phyloP scores from a whole-genome alignment of 2,888 invertebrate species.

The Aspidiotus destructor region DNA sequence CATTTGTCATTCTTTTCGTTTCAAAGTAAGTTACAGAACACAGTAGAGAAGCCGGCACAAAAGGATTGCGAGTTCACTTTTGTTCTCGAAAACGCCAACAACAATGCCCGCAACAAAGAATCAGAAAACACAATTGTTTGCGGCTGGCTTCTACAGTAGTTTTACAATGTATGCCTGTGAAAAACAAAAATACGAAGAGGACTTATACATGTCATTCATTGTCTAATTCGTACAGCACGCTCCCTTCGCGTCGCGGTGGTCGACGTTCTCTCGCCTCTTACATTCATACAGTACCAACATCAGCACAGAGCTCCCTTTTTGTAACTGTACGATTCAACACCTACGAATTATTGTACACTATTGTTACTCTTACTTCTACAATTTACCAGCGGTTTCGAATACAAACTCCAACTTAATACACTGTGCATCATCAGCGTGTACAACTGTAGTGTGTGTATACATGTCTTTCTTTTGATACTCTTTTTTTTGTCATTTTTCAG shows the following conservation, averaged over 20 bases:
- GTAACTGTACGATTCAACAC: constrained; percentile 14
- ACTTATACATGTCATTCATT: constrained; percentile 26
- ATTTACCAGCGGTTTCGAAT: too few species aligned
- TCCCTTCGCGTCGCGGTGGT: neutral
- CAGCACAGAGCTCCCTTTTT: neutral
- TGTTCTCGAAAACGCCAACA: constrained; percentile 25
- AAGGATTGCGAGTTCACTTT: constrained; percentile 15
- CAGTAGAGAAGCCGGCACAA: constrained; percentile 1
- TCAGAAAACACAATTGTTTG: constrained; percentile 23
- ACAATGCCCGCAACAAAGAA: constrained; percentile 24
- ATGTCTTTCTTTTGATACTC: too few species aligned
- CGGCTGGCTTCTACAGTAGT: constrained; percentile 22
- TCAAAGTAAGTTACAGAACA: neutral
- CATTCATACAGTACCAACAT: neutral
- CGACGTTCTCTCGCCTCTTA: neutral
- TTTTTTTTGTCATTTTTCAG: too few species aligned
- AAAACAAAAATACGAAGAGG: constrained; percentile 26
- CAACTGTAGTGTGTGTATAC: too few species aligned
- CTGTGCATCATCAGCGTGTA: too few species aligned
- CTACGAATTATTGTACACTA: constrained; percentile 8
- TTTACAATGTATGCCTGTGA: constrained; percentile 19
- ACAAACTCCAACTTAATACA: too few species aligned
- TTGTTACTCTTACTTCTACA: neutral
- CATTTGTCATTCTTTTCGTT: neutral
- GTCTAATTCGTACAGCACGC: constrained; percentile 8